Evolutionary conservation across 2,888 invertebrate species (phyloP).

Genomic region (Phasia obesa): DNA sequence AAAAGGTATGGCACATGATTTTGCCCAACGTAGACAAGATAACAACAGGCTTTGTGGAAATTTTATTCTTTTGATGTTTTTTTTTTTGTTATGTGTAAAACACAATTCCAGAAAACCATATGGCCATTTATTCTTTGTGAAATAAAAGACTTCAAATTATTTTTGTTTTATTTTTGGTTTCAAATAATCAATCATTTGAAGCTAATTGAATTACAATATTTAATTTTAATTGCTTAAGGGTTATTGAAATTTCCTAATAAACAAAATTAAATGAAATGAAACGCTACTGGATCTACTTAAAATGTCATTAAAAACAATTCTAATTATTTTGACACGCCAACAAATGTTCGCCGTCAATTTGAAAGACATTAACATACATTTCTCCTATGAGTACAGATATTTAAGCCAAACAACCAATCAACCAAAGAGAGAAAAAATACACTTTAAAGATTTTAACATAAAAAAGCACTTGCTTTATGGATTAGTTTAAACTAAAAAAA

Average conservation of each 20-base stretch:
- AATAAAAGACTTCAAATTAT: background rate
- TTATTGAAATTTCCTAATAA: background rate
- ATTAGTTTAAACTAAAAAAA: background rate
- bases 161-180: background rate
- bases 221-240: constrained; percentile 11
- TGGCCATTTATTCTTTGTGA: constrained; percentile 5
- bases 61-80: no score
- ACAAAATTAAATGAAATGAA: constrained; percentile 26
- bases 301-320: constrained; percentile 54
- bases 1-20: background rate
- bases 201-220: constrained; percentile 27
- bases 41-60: background rate
- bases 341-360: constrained; percentile 67
- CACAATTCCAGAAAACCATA: constrained; percentile 1
- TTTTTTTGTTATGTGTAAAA: background rate
- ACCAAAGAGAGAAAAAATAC: background rate
- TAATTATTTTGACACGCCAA: constrained; percentile 64
- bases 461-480: constrained; percentile 57
- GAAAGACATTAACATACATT: constrained; percentile 57
- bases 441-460: constrained; percentile 26
- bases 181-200: background rate
- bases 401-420: no score
- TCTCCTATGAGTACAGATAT: background rate
- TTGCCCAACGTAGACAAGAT: background rate
- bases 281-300: constrained; percentile 50